A percentile compares a stretch with the other conserved stretches of the same genome.
phyloP scores from a whole-genome alignment of 2,113 vertebrate genomes.

The Formicarius rufipectus region DNA sequence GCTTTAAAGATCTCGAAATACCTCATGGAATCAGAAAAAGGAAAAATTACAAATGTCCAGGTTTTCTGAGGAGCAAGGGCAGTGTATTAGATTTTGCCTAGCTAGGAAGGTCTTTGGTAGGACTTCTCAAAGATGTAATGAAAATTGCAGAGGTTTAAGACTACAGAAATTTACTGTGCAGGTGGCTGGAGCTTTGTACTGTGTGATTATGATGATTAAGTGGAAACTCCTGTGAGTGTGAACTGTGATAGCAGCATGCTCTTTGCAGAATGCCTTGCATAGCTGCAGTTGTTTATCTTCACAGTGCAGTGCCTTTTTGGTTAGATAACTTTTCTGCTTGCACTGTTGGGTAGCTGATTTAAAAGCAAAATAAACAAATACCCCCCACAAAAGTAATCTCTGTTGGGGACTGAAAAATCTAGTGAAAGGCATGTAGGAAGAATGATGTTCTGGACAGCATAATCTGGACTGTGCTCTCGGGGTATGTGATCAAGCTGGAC shows the following conservation, averaged over 20 bases:
- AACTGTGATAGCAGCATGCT: background rate
- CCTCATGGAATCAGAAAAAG: background rate
- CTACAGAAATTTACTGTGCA: background rate
- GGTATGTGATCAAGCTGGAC: background rate
- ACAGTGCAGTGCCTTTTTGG: background rate
- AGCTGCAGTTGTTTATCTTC: background rate
- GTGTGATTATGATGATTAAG: background rate
- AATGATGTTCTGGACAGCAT: background rate
- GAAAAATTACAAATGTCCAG: background rate
- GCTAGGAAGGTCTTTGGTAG: background rate
- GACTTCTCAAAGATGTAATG: background rate
- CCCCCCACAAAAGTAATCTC: background rate
- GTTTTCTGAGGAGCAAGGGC: background rate
- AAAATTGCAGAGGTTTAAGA: background rate
- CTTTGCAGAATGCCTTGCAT: background rate
- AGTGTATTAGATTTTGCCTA: background rate
- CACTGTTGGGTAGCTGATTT: background rate
- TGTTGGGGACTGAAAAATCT: background rate
- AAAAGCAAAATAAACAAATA: background rate
- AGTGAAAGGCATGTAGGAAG: background rate
- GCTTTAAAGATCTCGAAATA: background rate
- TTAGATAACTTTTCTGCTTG: background rate
- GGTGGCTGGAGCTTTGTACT: background rate
- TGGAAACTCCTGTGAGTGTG: background rate
- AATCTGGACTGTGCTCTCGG: background rate